Base-by-base conservation (phyloP, 2,888 invertebrate genomes). In the Mimumesa dahlbomi region DNA sequence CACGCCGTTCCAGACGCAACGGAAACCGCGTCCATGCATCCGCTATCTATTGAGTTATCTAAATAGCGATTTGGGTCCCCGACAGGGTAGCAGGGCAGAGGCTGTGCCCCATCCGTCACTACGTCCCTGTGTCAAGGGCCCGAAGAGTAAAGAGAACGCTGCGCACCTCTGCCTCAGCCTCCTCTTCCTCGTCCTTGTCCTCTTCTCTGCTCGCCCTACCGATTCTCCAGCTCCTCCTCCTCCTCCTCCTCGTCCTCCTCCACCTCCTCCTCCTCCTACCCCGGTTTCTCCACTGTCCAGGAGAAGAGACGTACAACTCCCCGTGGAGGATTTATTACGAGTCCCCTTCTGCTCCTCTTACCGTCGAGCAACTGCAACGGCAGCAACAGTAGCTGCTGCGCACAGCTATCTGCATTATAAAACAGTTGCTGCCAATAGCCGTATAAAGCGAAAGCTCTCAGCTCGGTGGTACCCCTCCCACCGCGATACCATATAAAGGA, bases 381-480 rank as follows among this genome's bases (percentile, higher is more conserved):
- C 78, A 67, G 58, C 68, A 58, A 65, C 75, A 66, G 52, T 50
- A 40, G 59, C 74, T 34, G 68, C 72, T 72, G 79, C 79, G 75
- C 83, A 70, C 74, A 64, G 82, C 81, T 79, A 85, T 85, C 85
- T 84, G 86, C 86, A 87, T 88, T 88, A 87, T 86, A 87, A 88
- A 87, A 84, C 86, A 85, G 85, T 82, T 80, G 83, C 83, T 82
- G 82, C 82, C 77, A 79, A 80, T 80, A 80, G 59, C 75, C 77
- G 73, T 80, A 80, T 79, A 75, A 70, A 79, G 79, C 64, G 62
- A 45, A 72, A 67, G 59, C 68, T 73, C 61, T 49, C 62, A 61
- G 29, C 34, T 16, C 29, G n/a, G n/a, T 7, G 7, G 49, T 13
- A 68, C 62, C 72, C 72, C 66, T 75, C 58, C 70, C 46, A 49